Evolutionary conservation across 2,888 invertebrate genomes (phyloP), one percentile per base, ranked within the genome.

Genomic region (Alsophila aescularia): DNA sequence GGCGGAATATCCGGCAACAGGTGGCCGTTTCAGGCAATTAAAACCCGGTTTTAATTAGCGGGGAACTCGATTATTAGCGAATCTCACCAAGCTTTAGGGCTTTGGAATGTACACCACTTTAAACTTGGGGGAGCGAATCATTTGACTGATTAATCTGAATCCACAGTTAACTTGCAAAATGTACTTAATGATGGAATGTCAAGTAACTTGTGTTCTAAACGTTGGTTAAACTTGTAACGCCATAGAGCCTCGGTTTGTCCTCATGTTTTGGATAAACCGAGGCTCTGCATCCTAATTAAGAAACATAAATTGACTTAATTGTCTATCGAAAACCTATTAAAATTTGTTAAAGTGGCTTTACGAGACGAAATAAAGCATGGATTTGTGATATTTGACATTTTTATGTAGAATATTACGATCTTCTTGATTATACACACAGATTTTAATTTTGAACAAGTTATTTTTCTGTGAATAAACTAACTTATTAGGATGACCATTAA

Each of bases 1-100:
- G 76, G 75, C 67, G 70, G 75, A 69, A 41, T 53, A 69, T 67
- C 35, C 53, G 59, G 88, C 92, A 92, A 92, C 92, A 92, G 90
- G 92, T 92, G 89, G 83, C 80, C 75, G 73, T 85, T 80, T 83
- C 72, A 70, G 83, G 86, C 90, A 92, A 92, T 92, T 92, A 92
- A 92, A 90, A 90, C 75, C 73, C 77, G 79, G 75, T 86, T 90
- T 87, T 91, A 92, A 92, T 92, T 91, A 90, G 88, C 83, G 80
- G 91, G 91, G 90, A 84, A 81, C 72, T 79, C 79, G 83, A 84
- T 90, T 88, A 90, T 90, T 87, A 87, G 87, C 87, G 77, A 81
- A 84, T 85, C 83, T 85, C 84, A 66, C 70, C 69, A 73, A 80
- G 83, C 81, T 87, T 77, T 75, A 77, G 72, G 76, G 86, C 77